Base-by-base conservation (phyloP, 2,888 invertebrate genomes). In the Macrophya annulata region DNA sequence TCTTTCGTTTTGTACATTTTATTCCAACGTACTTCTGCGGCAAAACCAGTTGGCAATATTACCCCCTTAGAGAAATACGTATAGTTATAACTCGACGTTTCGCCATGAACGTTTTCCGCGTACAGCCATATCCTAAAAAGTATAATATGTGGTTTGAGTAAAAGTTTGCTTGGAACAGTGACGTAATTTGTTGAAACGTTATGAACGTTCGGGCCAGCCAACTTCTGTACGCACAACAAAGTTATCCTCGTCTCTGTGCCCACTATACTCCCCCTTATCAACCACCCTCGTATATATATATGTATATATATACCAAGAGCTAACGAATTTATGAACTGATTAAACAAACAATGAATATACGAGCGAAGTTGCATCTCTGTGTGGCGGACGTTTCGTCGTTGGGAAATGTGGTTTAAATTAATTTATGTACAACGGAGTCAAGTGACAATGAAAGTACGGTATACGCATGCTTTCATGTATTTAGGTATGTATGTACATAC, bases 311-410 rank as follows among this genome's bases (percentile, higher is more conserved):
- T 15, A 51, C 51, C 62, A 45, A 55, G 85, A 85, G 84, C 85
- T 85, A 86, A 85, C 86, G 86, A 88, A 88, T 89, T 89, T 87
- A 89, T 87, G 84, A 86, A 87, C 82, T 87, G 74, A 87, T 87
- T 86, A 76, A 87, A 86, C 85, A 86, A 88, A 88, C 86, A 84
- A 87, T 87, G 84, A 89, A 88, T 88, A 86, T 87, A 87, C 85
- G 88, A 87, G 86, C 45, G 83, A 79, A 37, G 87, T 87, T 86
- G 86, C 45, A 21, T 51, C 85, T 82, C 45, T 0, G 45, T 48
- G 82, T 45, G 21, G 68, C 48, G 48, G 59, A 77, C 81, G 17
- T 51, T 31, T 62, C 76, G 31, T 55, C 79, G 68, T 43, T 25
- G 71, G 48, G 21, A n/a, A 83, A 25, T 65, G 65, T 65, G 31